phyloP scores from a whole-genome alignment of 2,797 vertebrate species.

The Dermochelys coriacea region DNA sequence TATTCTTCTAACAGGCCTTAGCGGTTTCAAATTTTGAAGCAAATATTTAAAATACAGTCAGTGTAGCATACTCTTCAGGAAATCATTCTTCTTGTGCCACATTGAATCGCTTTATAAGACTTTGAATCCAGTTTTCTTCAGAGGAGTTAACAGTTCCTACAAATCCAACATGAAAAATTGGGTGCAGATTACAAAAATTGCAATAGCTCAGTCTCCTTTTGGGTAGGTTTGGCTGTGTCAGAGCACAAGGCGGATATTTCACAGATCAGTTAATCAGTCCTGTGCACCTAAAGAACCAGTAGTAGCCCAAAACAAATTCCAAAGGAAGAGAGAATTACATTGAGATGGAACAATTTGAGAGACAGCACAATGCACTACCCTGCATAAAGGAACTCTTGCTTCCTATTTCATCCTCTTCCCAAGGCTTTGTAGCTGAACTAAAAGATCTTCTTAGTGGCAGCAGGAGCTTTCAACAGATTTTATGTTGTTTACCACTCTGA shows the following conservation, averaged over 20 bases:
- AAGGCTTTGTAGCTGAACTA: background rate
- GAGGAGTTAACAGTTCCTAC: background rate
- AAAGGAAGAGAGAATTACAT: background rate
- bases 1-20: background rate
- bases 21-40: background rate
- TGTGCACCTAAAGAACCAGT: background rate
- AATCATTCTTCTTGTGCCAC: background rate
- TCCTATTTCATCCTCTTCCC: background rate
- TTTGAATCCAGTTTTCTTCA: slow-evolving; percentile 16
- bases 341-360: no score
- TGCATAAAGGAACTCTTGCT: background rate
- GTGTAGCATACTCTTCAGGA: background rate
- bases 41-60: background rate
- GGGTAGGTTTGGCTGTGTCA: background rate
- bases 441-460: background rate
- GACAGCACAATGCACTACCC: background rate
- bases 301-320: background rate
- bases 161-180: slow-evolving; percentile 42
- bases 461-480: background rate
- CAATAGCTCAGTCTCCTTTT: background rate
- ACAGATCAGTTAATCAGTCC: background rate
- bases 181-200: background rate
- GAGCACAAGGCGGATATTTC: background rate
- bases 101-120: slow-evolving; percentile 3
- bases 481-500: background rate